Evolutionary conservation across 1,140 invertebrate genomes (phyloP), one percentile per base, ranked within the genome.

Genomic region (Goniozus legneri): DNA sequence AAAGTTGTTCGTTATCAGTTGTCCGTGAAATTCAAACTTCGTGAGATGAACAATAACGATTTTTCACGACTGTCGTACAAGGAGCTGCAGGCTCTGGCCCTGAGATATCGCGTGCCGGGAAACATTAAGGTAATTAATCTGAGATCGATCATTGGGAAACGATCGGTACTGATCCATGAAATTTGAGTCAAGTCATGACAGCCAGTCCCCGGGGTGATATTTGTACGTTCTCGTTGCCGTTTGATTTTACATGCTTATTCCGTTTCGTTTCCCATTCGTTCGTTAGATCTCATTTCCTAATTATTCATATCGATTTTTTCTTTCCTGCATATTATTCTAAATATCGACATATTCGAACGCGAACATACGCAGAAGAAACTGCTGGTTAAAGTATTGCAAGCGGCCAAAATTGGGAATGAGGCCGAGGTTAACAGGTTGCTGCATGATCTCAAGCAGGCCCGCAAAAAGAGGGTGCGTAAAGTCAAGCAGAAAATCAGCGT

Each of bases 121-220:
- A 73, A 73, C 52, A 69, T 71, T 34, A 72, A 70, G 68, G 68
- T 71, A 62, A 65, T 46, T 33, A 6, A 6, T 10, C 24, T 27
- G 24, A 27, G 24, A 27, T 27, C 24, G 24, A 27, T n/a, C n/a
- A n/a, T n/a, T n/a, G n/a, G n/a, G n/a, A n/a, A n/a, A n/a, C n/a
- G n/a, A n/a, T n/a, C n/a, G n/a, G n/a, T n/a, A n/a, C 8, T 7
- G 13, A n/a, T n/a, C n/a, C n/a, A n/a, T n/a, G n/a, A n/a, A n/a
- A n/a, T n/a, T n/a, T n/a, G n/a, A n/a, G n/a, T n/a, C n/a, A n/a
- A n/a, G n/a, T n/a, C n/a, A n/a, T n/a, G n/a, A n/a, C n/a, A n/a
- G n/a, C n/a, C n/a, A n/a, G n/a, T n/a, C n/a, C n/a, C n/a, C n/a
- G n/a, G n/a, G n/a, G n/a, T n/a, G n/a, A n/a, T n/a, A n/a, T n/a